These are phyloP conservation scores for Amblyopsis rosae DNA, from an alignment of 2,113 vertebrate species.

Conservation along the genomic window DNA sequence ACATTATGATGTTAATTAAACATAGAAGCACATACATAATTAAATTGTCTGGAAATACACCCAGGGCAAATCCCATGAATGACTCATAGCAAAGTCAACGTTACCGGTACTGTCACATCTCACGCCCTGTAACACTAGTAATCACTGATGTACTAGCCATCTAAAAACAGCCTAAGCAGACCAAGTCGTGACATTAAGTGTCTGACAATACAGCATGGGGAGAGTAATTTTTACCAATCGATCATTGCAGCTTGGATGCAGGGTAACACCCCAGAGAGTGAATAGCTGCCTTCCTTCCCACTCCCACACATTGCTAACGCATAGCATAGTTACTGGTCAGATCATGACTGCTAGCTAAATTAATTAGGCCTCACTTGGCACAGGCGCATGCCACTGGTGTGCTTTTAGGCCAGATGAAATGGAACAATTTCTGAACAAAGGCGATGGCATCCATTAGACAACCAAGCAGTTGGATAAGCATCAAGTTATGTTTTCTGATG, in stretches of 20 bases:
- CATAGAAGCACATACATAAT: constrained; percentile 15
- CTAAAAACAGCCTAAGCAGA: constrained; percentile 66
- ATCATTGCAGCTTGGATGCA: constrained; percentile 33
- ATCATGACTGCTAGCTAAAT: background rate
- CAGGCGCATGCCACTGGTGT: background rate
- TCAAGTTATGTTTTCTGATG: constrained; percentile 34
- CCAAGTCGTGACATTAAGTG: constrained; percentile 55
- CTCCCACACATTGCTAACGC: constrained; percentile 30
- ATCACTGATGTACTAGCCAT: constrained; percentile 28
- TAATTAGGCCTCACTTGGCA: background rate
- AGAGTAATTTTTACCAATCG: constrained; percentile 29
- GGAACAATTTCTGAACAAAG: background rate
- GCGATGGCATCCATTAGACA: background rate
- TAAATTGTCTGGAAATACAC: constrained; percentile 52
- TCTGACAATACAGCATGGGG: constrained; percentile 18
- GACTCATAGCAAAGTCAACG: constrained; percentile 61
- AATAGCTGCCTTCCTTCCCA: constrained; percentile 54
- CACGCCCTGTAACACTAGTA: constrained; percentile 17
- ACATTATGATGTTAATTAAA: background rate
- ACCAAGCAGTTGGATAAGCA: background rate
- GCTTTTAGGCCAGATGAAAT: background rate
- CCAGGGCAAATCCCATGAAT: constrained; percentile 55
- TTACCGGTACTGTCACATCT: constrained; percentile 53
- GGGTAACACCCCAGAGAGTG: constrained; percentile 53
- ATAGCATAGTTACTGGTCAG: background rate